Conservation (phyloP, 1,140 invertebrate species). For the Ceratoteleas bidentatus region DNA sequence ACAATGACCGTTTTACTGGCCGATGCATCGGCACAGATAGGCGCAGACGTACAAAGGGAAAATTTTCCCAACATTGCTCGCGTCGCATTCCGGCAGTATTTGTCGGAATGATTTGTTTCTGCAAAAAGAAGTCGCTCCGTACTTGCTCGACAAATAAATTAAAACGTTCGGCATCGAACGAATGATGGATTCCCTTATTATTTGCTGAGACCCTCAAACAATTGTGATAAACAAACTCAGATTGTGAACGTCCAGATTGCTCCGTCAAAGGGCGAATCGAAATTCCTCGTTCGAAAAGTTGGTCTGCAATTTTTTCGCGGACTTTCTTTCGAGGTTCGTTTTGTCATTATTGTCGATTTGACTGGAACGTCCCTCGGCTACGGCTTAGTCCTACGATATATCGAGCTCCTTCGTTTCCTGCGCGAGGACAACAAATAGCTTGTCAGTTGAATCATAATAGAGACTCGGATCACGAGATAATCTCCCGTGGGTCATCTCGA, state of each 20-base stretch:
- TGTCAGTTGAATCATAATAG: conserved; percentile 77
- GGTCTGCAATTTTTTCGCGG: conserved; percentile 2
- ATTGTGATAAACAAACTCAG: background rate
- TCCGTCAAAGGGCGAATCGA: too few species aligned
- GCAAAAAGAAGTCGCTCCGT: too few species aligned
- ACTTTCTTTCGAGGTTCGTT: conserved; percentile 6
- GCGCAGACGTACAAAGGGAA: too few species aligned
- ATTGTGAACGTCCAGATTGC: too few species aligned
- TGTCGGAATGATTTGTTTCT: too few species aligned
- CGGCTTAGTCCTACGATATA: conserved; percentile 41
- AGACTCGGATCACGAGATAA: conserved; percentile 73
- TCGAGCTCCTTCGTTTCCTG: conserved; percentile 40
- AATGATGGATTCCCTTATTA: too few species aligned
- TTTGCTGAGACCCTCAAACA: background rate
- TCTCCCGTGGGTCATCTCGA: conserved; percentile 67
- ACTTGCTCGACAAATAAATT: too few species aligned
- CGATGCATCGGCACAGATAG: background rate
- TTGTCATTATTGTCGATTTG: conserved; percentile 25
- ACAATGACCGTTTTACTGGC: conserved; percentile 19
- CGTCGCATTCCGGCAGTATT: too few species aligned
- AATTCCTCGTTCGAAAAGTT: background rate
- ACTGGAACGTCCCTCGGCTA: conserved; percentile 24
- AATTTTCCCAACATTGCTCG: too few species aligned
- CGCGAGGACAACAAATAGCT: conserved; percentile 74
- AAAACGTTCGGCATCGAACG: too few species aligned